A percentile compares a stretch with the other conserved stretches of the same genome.
Conservation (phyloP, 2,888 invertebrate genomes). For the Agrochola circellaris region DNA sequence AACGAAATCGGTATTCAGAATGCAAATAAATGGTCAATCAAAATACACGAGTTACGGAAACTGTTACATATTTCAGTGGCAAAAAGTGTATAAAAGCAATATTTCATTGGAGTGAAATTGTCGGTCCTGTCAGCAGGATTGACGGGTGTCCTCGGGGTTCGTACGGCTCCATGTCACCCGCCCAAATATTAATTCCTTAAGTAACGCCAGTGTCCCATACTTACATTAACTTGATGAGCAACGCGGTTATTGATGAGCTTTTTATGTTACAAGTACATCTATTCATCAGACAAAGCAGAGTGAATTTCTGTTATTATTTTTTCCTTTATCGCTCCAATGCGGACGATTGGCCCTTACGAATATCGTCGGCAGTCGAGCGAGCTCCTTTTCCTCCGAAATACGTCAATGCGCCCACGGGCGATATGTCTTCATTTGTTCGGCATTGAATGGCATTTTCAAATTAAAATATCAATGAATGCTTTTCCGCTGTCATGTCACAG, state of each 20-base stretch:
- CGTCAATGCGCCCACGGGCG: conserved; percentile 34
- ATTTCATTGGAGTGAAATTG: conserved; percentile 58
- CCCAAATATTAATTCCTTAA: conserved; percentile 85
- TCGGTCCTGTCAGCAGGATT: conserved; percentile 62
- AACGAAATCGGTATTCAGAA: conserved; percentile 34
- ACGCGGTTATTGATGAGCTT: conserved; percentile 80
- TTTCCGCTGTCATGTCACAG: conserved; percentile 30
- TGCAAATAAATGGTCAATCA: conserved; percentile 62
- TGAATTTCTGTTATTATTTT: conserved; percentile 68
- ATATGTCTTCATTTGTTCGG: conserved; percentile 51
- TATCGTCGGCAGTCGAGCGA: conserved; percentile 55
- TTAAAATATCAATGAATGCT: conserved; percentile 62
- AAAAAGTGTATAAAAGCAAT: conserved; percentile 61
- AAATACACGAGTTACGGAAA: conserved; percentile 56
- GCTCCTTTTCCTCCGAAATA: conserved; percentile 57
- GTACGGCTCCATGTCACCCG: conserved; percentile 67
- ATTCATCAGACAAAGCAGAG: conserved; percentile 70
- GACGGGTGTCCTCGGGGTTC: conserved; percentile 58
- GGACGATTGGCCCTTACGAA: conserved; percentile 51
- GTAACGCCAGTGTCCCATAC: conserved; percentile 73
- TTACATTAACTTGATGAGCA: conserved; percentile 83
- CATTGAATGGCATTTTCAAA: conserved; percentile 58
- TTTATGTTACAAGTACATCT: conserved; percentile 72
- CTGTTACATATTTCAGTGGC: conserved; percentile 54
- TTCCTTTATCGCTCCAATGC: conserved; percentile 49